Evolutionary conservation across 2,797 vertebrate species (phyloP), one percentile per base, ranked within the genome.

Genomic region (Dendrocincla tyrannina): DNA sequence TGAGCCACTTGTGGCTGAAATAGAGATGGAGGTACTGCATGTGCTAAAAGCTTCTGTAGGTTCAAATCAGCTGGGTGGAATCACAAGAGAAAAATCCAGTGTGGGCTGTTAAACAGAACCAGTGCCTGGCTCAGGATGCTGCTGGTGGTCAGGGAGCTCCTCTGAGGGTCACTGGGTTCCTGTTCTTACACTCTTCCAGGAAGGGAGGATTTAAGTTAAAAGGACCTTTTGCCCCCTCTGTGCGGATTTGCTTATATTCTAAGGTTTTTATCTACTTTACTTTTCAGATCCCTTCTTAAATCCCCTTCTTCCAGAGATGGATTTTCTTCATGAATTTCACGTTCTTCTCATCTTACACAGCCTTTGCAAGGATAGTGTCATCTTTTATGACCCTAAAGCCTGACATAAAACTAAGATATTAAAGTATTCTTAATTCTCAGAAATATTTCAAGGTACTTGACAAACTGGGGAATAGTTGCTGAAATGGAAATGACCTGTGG

Each of bases 381-480:
- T 76, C 47, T 82, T 56, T 72, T 56, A 20, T n/a, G 16, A 64
- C 39, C 77, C 46, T 46, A 66, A 70, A 81, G 46, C 63, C 67
- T 87, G 22, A 63, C 63, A 59, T 63, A 58, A 76, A 79, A 74
- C 53, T 53, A 58, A 50, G 53, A 39, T 35, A 17, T 56, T 27
- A 27, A 83, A 66, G 35, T 59, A 39, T 81, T 93, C 88, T 86
- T 86, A 86, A 91, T 85, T 94, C 62, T 79, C 69, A 70, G 76
- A 88, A 60, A 35, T 56, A 68, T 42, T 49, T 89, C 32, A 41
- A 80, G 24, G 7, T 72, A 39, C 62, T 55, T 62, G 70, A 66
- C 73, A 95, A 85, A 82, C n/a, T 44, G 74, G 23, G 42, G 41
- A 67, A 70, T 30, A 82, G 68, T 53, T 93, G 84, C 68, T 92